These are phyloP conservation scores for Eurytoma adleriae DNA, from an alignment of 2,888 invertebrate species.

Conservation along the genomic window DNA sequence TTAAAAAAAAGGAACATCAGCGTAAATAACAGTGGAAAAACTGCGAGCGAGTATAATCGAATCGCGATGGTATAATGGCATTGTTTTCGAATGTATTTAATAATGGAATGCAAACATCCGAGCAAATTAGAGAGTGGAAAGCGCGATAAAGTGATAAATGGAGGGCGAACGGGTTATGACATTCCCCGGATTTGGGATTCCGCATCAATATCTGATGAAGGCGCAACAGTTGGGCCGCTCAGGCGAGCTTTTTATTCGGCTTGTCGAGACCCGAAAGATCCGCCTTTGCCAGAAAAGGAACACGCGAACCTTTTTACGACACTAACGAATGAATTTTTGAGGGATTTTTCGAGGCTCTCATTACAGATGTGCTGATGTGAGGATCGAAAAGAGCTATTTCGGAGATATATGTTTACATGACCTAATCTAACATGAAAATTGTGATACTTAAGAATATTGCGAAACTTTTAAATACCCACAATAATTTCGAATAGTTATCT, in stretches of 20 bases:
- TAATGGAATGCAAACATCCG: slow-evolving; percentile 39
- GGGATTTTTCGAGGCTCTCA: neutral
- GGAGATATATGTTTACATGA: no score
- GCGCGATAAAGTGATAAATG: slow-evolving; percentile 35
- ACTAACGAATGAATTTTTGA: neutral
- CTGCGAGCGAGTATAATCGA: no score
- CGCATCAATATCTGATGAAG: slow-evolving; percentile 72
- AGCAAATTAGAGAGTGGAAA: slow-evolving; percentile 28
- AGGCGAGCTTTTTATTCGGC: slow-evolving; percentile 40
- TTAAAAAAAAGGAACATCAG: neutral
- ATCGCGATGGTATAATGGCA: slow-evolving; percentile 13
- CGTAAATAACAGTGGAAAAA: neutral
- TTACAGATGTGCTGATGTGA: no score
- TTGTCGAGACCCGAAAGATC: neutral
- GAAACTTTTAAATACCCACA: no score
- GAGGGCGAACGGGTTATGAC: slow-evolving; percentile 39
- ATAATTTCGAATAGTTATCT: no score
- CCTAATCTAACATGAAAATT: no score
- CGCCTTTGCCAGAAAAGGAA: neutral
- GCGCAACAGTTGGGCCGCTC: slow-evolving; percentile 72
- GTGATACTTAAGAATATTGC: no score
- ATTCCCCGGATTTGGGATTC: slow-evolving; percentile 60
- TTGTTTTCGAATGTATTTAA: slow-evolving; percentile 38
- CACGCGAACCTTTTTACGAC: neutral
- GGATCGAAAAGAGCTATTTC: no score